These are phyloP conservation scores for Psittacara wagleri DNA, from an alignment of 2,113 vertebrate species.

Conservation along the genomic window DNA sequence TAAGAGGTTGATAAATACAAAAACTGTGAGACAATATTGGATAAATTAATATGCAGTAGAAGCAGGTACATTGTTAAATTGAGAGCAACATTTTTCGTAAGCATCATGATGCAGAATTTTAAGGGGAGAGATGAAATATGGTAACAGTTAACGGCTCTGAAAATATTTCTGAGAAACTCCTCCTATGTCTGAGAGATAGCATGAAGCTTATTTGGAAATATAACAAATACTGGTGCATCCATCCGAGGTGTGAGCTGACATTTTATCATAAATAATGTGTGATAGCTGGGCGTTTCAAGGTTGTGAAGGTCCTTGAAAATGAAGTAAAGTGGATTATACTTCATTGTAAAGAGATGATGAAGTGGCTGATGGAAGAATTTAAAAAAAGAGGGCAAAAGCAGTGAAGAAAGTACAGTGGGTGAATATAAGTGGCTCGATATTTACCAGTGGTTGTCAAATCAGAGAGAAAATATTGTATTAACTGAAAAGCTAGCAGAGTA, in stretches of 20 bases:
- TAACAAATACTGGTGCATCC: background rate
- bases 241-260: background rate
- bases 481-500: background rate
- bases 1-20: background rate
- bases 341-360: background rate
- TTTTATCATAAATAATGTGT: constrained; percentile 17
- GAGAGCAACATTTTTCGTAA: background rate
- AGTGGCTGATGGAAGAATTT: background rate
- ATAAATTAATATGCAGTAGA: background rate
- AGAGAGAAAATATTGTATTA: background rate
- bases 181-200: background rate
- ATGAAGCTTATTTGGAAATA: background rate
- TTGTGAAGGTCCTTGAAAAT: background rate
- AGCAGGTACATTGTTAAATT: background rate
- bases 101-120: background rate
- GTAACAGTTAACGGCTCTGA: background rate
- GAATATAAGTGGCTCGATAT: background rate
- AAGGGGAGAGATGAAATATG: background rate
- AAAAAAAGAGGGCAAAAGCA: background rate
- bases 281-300: background rate
- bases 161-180: constrained; percentile 27
- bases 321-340: background rate
- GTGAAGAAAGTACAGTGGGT: background rate
- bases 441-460: background rate
- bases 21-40: background rate